phyloP scores from a whole-genome alignment of 2,797 vertebrate species.

The Rhinophrynus dorsalis region DNA sequence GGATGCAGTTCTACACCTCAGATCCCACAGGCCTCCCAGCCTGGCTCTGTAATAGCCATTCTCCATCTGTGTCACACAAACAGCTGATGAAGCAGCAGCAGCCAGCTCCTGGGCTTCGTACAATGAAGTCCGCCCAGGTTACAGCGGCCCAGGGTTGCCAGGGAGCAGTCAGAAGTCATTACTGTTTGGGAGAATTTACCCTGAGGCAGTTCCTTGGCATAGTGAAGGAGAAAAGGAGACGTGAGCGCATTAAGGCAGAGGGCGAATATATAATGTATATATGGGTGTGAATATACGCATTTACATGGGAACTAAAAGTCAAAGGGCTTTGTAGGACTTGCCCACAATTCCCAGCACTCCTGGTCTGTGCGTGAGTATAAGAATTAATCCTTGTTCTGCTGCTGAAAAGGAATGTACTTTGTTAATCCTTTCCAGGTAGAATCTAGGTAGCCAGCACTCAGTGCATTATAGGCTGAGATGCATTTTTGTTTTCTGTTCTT shows the following conservation, averaged over 20 bases:
- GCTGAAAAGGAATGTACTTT: slow-evolving; percentile 26
- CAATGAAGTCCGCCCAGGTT: slow-evolving; percentile 95
- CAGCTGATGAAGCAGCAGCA: slow-evolving; percentile 97
- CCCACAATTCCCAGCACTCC: slow-evolving; percentile 40
- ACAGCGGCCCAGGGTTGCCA: slow-evolving; percentile 97
- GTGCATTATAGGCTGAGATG: too few species aligned
- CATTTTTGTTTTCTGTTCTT: too few species aligned
- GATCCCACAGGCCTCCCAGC: slow-evolving; percentile 94
- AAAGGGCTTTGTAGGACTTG: slow-evolving; percentile 12
- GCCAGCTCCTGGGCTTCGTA: slow-evolving; percentile 83
- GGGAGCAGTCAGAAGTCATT: slow-evolving; percentile 99
- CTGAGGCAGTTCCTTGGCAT: slow-evolving; percentile 94
- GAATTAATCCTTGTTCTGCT: slow-evolving; percentile 26
- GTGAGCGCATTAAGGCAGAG: slow-evolving; percentile 34
- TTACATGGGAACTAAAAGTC: slow-evolving; percentile 41
- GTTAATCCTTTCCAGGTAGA: slow-evolving; percentile 25
- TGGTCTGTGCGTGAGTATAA: slow-evolving; percentile 21
- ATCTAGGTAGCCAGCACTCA: neutral
- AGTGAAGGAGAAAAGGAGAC: slow-evolving; percentile 71
- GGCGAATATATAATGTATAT: slow-evolving; percentile 30
- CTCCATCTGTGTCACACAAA: slow-evolving; percentile 98
- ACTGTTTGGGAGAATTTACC: slow-evolving; percentile 99
- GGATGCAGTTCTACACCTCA: slow-evolving; percentile 95
- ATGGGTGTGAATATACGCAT: slow-evolving; percentile 36
- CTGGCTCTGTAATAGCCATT: slow-evolving; percentile 96